Evolutionary conservation across 2,113 vertebrate species (phyloP).

Genomic region (Pipra filicauda): DNA sequence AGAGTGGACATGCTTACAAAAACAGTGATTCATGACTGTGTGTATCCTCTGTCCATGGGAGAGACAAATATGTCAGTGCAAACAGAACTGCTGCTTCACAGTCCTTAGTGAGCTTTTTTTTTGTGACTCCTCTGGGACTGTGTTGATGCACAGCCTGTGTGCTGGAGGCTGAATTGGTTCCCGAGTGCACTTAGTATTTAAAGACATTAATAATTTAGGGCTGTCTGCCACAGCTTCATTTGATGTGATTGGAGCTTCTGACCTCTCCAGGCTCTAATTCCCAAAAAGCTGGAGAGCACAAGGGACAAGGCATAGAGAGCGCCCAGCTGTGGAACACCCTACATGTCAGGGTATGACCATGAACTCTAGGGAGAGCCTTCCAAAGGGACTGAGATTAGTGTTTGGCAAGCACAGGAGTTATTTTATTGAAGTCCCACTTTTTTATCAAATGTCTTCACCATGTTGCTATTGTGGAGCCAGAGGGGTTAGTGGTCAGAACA

Average conservation of each 20-base stretch:
- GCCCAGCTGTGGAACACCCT: background rate
- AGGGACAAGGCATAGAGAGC: background rate
- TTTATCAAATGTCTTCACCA: background rate
- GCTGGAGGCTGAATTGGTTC: slow-evolving; percentile 16
- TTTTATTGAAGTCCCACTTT: background rate
- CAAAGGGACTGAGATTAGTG: background rate
- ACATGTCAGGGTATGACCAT: accelerated
- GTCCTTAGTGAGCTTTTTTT: background rate
- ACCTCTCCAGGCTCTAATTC: background rate
- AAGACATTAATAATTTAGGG: slow-evolving; percentile 36
- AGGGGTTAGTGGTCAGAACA: background rate
- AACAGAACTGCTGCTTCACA: background rate
- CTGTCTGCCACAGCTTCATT: background rate
- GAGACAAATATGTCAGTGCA: background rate
- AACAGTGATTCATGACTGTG: background rate
- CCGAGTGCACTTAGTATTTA: slow-evolving; percentile 11
- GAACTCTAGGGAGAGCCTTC: background rate
- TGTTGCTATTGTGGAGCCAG: background rate
- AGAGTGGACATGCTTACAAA: background rate
- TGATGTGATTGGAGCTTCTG: background rate
- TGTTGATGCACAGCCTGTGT: background rate
- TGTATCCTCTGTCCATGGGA: background rate
- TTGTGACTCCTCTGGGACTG: background rate
- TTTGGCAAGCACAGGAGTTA: background rate
- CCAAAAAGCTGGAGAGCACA: background rate